Percentiles rank a stretch among this genome's conserved stretches.
Evolutionary conservation across 2,888 invertebrate species (phyloP).

Genomic region (Caenorhabditis imperialis): DNA sequence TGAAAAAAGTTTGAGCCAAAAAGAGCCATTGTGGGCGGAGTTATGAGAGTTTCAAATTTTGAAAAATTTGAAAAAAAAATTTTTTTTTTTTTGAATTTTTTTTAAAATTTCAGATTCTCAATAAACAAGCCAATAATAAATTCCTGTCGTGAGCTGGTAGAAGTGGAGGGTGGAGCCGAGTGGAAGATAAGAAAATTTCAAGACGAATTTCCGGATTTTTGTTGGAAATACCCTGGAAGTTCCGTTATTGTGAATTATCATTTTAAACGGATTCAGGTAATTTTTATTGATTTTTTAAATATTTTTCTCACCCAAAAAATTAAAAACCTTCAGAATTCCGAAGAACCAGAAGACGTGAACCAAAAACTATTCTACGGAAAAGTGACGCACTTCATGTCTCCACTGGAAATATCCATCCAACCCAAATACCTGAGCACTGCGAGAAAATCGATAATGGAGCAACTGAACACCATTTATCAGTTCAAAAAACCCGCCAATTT

Average conservation of each 20-base stretch:
- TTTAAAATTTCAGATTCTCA: conserved; percentile 28
- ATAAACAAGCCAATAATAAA: neutral
- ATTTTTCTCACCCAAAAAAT: too few relatives aligned
- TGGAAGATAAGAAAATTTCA: conserved; percentile 47
- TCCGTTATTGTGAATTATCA: conserved; percentile 54
- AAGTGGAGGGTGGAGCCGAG: conserved; percentile 43
- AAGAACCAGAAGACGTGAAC: conserved; percentile 13
- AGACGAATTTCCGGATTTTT: conserved; percentile 10
- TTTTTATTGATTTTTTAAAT: neutral
- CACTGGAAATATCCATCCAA: conserved; percentile 46
- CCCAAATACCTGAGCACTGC: conserved; percentile 45
- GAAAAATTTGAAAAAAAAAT: conserved; percentile 1
- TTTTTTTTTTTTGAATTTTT: neutral
- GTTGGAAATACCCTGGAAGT: conserved; percentile 52
- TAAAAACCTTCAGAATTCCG: too few relatives aligned
- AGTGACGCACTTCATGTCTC: conserved; percentile 54
- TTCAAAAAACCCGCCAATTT: neutral
- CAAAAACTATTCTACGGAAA: conserved; percentile 43
- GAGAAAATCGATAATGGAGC: conserved; percentile 29
- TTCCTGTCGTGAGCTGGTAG: conserved; percentile 40
- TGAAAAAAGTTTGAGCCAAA: too few relatives aligned
- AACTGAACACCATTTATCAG: conserved; percentile 40
- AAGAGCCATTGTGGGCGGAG: conserved; percentile 46
- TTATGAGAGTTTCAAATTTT: neutral
- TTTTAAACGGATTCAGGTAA: conserved; percentile 35